Base-by-base conservation (phyloP, 2,113 vertebrate genomes). In the Brachypteracias leptosomus region DNA sequence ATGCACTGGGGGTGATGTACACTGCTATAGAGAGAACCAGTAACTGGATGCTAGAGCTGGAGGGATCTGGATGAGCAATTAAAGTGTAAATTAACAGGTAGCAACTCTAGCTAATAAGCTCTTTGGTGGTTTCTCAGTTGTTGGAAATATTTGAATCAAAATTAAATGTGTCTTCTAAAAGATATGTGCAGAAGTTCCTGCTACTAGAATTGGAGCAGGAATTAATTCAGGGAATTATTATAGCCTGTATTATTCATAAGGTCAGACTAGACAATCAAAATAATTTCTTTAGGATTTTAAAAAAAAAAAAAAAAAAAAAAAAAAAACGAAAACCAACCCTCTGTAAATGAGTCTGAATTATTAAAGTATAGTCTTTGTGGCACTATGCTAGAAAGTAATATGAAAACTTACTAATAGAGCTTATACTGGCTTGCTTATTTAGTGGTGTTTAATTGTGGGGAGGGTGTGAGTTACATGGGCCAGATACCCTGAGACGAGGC, bases 191-290 rank as follows among this genome's bases (percentile, higher is more conserved):
- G 68, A 81, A 78, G 26, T 87, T 92, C 15, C 44, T 87, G 26
- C 57, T 78, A 8, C 40, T 52, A 35, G 70, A 94, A 57, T 36
- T 65, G 66, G 89, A 78, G 16, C n/a, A 72, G 77, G 36, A 75
- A 28, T 92, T 78, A 91, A 89, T 91, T 89, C n/a, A 35, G 70
- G 40, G 57, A 85, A 68, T 92, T 84, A 71, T 61, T 95, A 10
- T 44, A 74, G n/a, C 36, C n/a, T 95, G 24, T 90, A 82, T 97
- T 94, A 92, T 94, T 95, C 81, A 79, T 89, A 85, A 82, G 74
- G 81, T 85, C 70, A 82, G 81, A 61, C 7, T 49, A 91, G 52
- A 72, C 66, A 83, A 93, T 83, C 54, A 85, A 85, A 95, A 88
- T 82, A 80, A 75, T 68, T 85, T 95, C 57, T 90, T 71, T 16